Evolutionary conservation across 2,797 vertebrate species (phyloP).

Genomic region (Phrynocephalus guinanensis): DNA sequence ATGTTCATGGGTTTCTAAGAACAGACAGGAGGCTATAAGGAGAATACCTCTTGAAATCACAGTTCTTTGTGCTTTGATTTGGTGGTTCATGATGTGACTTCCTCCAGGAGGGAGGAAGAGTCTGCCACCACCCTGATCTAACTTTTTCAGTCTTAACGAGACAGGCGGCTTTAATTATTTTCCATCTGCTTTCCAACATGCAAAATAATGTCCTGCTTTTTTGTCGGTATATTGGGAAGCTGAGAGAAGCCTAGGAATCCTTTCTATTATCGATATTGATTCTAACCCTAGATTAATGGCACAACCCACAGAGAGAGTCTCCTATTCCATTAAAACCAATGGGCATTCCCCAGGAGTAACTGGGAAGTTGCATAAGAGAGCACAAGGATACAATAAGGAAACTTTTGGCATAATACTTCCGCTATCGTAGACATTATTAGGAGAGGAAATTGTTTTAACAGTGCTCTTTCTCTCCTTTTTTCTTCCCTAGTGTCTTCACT

Average conservation of each 20-base stretch:
- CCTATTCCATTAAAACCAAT: not conserved
- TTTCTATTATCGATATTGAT: not conserved
- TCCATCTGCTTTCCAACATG: not conserved
- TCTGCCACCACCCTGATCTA: not conserved
- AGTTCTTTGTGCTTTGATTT: not conserved
- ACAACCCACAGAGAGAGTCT: not conserved
- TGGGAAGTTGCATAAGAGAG: not conserved
- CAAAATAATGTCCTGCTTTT: not conserved
- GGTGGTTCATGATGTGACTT: no score
- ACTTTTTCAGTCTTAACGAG: not conserved
- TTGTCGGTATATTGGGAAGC: not conserved
- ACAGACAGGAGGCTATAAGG: no score
- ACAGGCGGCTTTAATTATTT: not conserved
- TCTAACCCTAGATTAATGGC: not conserved
- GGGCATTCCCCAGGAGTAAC: no score
- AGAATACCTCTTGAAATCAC: not conserved
- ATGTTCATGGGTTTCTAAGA: not conserved
- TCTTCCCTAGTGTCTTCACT: constrained; percentile 82
- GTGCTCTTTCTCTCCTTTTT: constrained; percentile 54
- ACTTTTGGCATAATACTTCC: not conserved
- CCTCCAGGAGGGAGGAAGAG: not conserved
- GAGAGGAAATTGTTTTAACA: constrained; percentile 29
- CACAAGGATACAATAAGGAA: no score
- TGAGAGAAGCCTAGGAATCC: not conserved
- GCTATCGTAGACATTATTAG: not conserved